Conservation (phyloP, 2,113 vertebrate species). For the Fregetta grallaria region DNA sequence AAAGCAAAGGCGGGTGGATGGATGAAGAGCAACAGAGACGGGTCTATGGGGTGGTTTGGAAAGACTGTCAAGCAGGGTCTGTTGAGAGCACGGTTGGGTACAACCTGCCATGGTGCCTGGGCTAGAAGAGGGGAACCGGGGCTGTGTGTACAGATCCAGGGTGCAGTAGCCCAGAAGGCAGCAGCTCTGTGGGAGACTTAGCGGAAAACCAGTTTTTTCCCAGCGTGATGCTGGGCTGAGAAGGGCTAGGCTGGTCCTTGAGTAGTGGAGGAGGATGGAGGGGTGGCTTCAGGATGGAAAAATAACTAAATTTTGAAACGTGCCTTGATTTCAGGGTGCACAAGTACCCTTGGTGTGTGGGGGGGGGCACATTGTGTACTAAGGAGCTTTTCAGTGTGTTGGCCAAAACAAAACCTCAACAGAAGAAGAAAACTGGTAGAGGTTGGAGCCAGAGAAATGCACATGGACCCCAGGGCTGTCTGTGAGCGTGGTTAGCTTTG, state of each 20-base stretch:
- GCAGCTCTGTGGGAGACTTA: neutral
- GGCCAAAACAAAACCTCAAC: accelerated
- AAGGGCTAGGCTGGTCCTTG: neutral
- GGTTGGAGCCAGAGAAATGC: neutral
- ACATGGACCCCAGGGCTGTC: accelerated
- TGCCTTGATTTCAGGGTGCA: neutral
- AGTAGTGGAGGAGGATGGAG: neutral
- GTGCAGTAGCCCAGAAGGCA: neutral
- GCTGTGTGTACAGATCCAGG: neutral
- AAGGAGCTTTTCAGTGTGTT: neutral
- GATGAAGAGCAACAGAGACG: neutral
- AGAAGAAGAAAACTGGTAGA: neutral
- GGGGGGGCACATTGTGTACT: accelerated
- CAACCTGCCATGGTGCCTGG: neutral
- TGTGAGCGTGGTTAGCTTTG: neutral
- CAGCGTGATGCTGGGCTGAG: neutral
- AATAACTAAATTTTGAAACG: neutral
- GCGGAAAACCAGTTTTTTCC: neutral
- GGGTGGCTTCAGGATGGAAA: neutral
- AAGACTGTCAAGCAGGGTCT: neutral
- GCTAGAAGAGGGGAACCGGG: accelerated
- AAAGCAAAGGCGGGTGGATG: accelerated
- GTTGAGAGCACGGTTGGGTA: neutral
- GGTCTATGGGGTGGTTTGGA: neutral
- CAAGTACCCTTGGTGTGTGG: neutral